phyloP scores from a whole-genome alignment of 2,797 vertebrate species.

The Schizopygopsis malacanthus region DNA sequence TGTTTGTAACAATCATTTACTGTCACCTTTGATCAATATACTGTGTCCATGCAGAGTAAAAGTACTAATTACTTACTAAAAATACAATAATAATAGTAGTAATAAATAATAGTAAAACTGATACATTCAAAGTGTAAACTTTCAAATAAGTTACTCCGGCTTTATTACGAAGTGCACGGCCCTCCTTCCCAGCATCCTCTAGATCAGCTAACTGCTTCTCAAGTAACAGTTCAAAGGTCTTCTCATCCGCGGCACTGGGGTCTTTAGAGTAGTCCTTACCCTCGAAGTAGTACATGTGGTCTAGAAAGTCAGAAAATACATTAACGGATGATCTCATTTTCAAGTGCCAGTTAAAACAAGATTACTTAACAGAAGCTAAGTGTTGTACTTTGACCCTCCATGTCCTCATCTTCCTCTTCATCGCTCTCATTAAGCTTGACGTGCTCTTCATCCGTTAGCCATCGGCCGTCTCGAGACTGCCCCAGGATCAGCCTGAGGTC shows the following conservation, averaged over 20 bases:
- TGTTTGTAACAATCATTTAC: background rate
- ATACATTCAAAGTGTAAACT: background rate
- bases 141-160: slow-evolving; percentile 73
- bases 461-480: slow-evolving; percentile 77
- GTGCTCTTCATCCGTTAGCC: slow-evolving; percentile 75
- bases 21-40: background rate
- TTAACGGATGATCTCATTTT: background rate
- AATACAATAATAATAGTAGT: background rate
- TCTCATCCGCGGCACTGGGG: slow-evolving; percentile 84
- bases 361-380: background rate
- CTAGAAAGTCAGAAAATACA: slow-evolving; percentile 66
- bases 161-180: slow-evolving; percentile 83
- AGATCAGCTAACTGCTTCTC: slow-evolving; percentile 78
- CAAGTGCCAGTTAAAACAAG: background rate
- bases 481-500: slow-evolving; percentile 87
- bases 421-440: slow-evolving; percentile 60
- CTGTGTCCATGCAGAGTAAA: background rate
- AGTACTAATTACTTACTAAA: background rate
- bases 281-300: slow-evolving; percentile 94
- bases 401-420: slow-evolving; percentile 61
- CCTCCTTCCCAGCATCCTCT: slow-evolving; percentile 73
- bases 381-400: slow-evolving; percentile 54
- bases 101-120: background rate
- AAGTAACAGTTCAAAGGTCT: slow-evolving; percentile 81
- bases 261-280: slow-evolving; percentile 94